Evolutionary conservation across 2,888 invertebrate genomes (phyloP), one percentile per base, ranked within the genome.

Genomic region (Acanthosepion esculentum): DNA sequence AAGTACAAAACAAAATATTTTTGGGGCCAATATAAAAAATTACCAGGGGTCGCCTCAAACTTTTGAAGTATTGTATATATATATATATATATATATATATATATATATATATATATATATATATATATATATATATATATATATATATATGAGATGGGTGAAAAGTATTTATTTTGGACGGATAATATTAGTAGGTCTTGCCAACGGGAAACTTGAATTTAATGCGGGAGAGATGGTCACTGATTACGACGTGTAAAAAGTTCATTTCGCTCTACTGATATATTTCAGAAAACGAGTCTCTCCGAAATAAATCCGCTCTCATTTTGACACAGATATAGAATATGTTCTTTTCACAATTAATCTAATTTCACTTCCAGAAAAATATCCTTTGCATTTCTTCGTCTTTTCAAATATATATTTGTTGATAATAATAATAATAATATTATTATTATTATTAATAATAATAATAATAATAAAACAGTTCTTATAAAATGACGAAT

Each of bases 91-190:
- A n/a, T 78, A n/a, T n/a, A n/a, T 78, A n/a, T 78, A n/a, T 78
- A n/a, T 78, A n/a, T 78, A n/a, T 78, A n/a, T 78, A n/a, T 78
- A 64, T 64, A 64, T 64, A 64, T 78, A n/a, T 78, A n/a, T 78
- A n/a, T 78, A n/a, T 78, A n/a, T 78, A n/a, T n/a, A n/a, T 78
- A n/a, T 78, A n/a, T 78, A n/a, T 78, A n/a, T 78, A n/a, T 78
- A n/a, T 78, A n/a, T 78, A 64, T 64, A 64, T 64, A 64, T 78
- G 5, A 5, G 33, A n/a, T 15, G 12, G 10, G n/a, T 12, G 15
- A n/a, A n/a, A n/a, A 2, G 41, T 41, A 41, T 78, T 78, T 33
- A 12, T 78, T 78, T 33, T 78, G 78, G 78, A 78, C 78, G 78
- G 78, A 78, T 78, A 23, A 78, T 78, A 78, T 78, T 8, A 33